Evolutionary conservation across 1,140 invertebrate genomes (phyloP).

Genomic region (Monomorium pharaonis): DNA sequence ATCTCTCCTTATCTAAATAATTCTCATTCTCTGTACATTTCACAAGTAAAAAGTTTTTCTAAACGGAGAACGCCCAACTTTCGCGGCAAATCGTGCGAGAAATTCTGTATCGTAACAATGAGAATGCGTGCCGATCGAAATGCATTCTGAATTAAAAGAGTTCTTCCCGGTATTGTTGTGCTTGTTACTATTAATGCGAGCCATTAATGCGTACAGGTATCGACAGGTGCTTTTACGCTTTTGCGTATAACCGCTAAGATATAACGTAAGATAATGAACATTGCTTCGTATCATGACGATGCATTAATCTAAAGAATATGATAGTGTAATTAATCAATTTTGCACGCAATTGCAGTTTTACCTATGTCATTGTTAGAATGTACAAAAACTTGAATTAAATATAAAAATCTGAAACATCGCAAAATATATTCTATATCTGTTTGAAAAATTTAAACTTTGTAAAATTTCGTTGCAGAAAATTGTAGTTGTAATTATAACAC

Average conservation of each 20-base stretch:
- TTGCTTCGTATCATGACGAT: background rate
- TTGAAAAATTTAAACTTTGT: background rate
- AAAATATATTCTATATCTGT: background rate
- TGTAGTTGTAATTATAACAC: background rate
- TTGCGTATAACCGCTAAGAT: slow-evolving; percentile 7
- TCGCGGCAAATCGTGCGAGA: slow-evolving; percentile 12
- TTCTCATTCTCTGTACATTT: background rate
- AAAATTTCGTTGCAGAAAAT: background rate
- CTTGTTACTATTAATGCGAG: slow-evolving; percentile 28
- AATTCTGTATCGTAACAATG: slow-evolving; percentile 40
- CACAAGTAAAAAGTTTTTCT: slow-evolving; percentile 5
- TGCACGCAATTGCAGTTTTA: background rate
- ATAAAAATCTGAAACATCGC: background rate
- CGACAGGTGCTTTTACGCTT: slow-evolving; percentile 30
- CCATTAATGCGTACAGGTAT: background rate
- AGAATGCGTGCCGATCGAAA: slow-evolving; percentile 11
- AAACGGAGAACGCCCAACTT: background rate
- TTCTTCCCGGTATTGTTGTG: background rate
- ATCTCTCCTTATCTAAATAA: slow-evolving; percentile 15
- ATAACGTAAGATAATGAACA: slow-evolving; percentile 29
- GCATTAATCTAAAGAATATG: background rate
- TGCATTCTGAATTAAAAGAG: slow-evolving; percentile 17
- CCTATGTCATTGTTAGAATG: background rate
- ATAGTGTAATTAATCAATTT: background rate
- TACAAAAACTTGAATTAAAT: background rate